Evolutionary conservation across 2,797 vertebrate genomes (phyloP).

Genomic region (Anguilla marmorata): DNA sequence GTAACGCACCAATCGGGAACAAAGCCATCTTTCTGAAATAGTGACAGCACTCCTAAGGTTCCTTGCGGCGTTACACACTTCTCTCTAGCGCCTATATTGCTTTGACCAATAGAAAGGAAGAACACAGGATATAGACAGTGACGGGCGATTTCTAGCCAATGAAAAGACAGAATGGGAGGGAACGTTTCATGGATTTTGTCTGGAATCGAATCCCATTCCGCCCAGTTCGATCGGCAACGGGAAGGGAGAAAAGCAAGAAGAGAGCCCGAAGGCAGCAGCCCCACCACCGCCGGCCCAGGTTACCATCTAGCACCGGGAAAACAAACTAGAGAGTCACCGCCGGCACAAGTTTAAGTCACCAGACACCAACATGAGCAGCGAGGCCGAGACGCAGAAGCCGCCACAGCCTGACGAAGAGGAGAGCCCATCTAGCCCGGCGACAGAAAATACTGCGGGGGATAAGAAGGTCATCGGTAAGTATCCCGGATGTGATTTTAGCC

Average conservation of each 20-base stretch:
- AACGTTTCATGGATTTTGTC: slow-evolving; percentile 56
- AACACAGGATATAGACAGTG: background rate
- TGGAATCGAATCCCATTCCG: slow-evolving; percentile 70
- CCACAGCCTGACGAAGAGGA: slow-evolving; percentile 75
- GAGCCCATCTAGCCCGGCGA: slow-evolving; percentile 46
- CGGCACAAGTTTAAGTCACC: slow-evolving; percentile 80
- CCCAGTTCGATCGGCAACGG: slow-evolving; percentile 99
- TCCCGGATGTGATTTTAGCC: slow-evolving; percentile 21
- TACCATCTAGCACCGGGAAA: slow-evolving; percentile 98
- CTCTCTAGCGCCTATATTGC: slow-evolving; percentile 23
- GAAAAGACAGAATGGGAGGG: slow-evolving; percentile 52
- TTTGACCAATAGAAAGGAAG: slow-evolving; percentile 51
- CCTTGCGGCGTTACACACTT: slow-evolving; percentile 2
- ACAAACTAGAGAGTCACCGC: slow-evolving; percentile 88
- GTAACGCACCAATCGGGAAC: slow-evolving; percentile 24
- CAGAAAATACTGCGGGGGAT: slow-evolving; percentile 86
- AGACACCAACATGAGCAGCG: slow-evolving; percentile 69
- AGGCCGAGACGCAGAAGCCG: slow-evolving; percentile 67
- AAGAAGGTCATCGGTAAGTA: slow-evolving; percentile 89
- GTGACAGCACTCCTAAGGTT: background rate
- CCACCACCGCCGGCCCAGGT: slow-evolving; percentile 98
- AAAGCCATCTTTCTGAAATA: slow-evolving; percentile 20
- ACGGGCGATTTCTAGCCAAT: slow-evolving; percentile 61
- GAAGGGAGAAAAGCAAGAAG: slow-evolving; percentile 97
- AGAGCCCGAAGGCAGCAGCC: slow-evolving; percentile 97